A percentile compares a stretch with the other conserved stretches of the same genome.
Conservation (phyloP, 1,140 invertebrate species). For the Lucilia sericata region DNA sequence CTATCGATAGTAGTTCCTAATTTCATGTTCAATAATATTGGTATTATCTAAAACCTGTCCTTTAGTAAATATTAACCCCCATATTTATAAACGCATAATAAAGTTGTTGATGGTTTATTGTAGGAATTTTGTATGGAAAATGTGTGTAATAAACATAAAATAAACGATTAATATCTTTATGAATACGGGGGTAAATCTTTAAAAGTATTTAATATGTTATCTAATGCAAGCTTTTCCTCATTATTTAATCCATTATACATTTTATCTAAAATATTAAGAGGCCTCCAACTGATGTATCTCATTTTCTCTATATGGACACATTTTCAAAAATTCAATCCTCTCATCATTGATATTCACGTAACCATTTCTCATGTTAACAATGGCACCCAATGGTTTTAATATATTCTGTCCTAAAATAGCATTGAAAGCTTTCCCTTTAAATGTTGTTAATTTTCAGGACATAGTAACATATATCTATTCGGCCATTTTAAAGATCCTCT, state of each 20-base stretch:
- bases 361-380: background rate
- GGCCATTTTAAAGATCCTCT: no score
- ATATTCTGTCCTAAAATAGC: background rate
- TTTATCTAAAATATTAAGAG: no score
- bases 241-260: no score
- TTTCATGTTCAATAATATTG: background rate
- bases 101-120: no score
- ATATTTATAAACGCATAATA: no score
- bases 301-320: background rate
- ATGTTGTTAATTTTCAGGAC: background rate
- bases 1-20: background rate
- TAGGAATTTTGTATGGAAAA: no score
- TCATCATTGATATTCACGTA: background rate
- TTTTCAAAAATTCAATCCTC: background rate
- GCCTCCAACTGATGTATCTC: no score
- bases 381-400: background rate
- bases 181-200: no score
- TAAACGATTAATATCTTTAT: no score
- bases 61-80: no score
- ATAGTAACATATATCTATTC: background rate
- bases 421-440: background rate
- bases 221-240: no score
- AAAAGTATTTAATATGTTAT: background rate
- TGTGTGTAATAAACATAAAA: no score
- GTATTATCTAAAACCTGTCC: background rate